Evolutionary conservation across 37 sponge, comb jelly and placozoan species (phyloP).

Genomic region (Diacarnus erythraeanus): DNA sequence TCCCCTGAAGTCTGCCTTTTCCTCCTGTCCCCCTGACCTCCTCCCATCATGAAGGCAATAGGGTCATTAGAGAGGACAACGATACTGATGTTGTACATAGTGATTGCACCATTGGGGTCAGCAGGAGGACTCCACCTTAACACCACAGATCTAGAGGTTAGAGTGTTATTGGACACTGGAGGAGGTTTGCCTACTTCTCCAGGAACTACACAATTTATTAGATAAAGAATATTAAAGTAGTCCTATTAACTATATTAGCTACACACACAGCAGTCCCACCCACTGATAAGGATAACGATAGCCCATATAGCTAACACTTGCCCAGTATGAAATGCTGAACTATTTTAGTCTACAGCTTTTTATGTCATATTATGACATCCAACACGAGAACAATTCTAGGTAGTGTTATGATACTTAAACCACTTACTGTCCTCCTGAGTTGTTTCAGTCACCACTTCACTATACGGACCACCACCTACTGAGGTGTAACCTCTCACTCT

Average conservation of each 20-base stretch:
- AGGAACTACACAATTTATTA: neutral
- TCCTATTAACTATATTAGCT: neutral
- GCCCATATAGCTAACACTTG: no score
- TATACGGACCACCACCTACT: conserved; percentile 34
- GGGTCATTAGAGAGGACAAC: conserved; percentile 3
- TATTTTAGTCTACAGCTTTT: no score
- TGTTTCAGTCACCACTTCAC: neutral
- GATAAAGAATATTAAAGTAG: neutral
- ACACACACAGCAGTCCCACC: no score
- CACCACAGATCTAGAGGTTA: conserved; percentile 2
- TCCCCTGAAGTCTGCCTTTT: conserved; percentile 30
- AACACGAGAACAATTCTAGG: neutral
- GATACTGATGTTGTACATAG: conserved; percentile 13
- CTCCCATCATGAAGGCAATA: neutral
- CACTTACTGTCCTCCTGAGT: conserved; percentile 25
- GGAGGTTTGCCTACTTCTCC: neutral
- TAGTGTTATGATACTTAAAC: neutral
- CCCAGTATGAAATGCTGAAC: no score
- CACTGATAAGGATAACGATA: no score
- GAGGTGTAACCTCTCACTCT: conserved; percentile 24
- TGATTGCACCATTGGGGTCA: conserved; percentile 35
- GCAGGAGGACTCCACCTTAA: conserved; percentile 14
- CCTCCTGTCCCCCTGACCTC: neutral
- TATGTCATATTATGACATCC: neutral
- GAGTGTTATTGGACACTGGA: neutral